These are phyloP conservation scores for Geococcyx californianus DNA, from an alignment of 2,113 vertebrate species.

Conservation along the genomic window DNA sequence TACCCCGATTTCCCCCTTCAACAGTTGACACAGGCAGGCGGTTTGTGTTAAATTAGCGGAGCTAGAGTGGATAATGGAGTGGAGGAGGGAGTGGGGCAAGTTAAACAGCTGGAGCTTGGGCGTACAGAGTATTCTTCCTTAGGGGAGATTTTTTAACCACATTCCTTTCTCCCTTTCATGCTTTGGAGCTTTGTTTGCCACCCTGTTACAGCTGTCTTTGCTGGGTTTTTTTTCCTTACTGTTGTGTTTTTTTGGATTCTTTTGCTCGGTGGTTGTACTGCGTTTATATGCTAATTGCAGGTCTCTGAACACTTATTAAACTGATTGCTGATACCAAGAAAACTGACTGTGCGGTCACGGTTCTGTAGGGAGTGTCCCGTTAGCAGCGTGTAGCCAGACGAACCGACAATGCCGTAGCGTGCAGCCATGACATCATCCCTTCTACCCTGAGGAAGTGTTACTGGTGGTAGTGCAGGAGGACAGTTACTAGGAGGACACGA, in stretches of 20 bases:
- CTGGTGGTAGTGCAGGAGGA: slow-evolving; percentile 30
- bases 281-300: slow-evolving; percentile 61
- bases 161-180: slow-evolving; percentile 69
- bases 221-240: background rate
- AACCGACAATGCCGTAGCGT: slow-evolving; percentile 54
- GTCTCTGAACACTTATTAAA: slow-evolving; percentile 58
- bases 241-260: background rate
- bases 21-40: slow-evolving; percentile 48
- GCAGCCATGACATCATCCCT: slow-evolving; percentile 67
- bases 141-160: slow-evolving; percentile 68
- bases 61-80: slow-evolving; percentile 56
- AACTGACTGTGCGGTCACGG: slow-evolving; percentile 62
- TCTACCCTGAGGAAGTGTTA: slow-evolving; percentile 69
- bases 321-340: slow-evolving; percentile 62
- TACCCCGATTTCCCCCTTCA: slow-evolving; percentile 19
- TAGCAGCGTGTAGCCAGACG: slow-evolving; percentile 55
- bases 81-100: slow-evolving; percentile 58
- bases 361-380: slow-evolving; percentile 64
- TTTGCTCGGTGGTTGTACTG: slow-evolving; percentile 8
- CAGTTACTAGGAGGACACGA: background rate
- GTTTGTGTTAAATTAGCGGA: slow-evolving; percentile 53
- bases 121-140: slow-evolving; percentile 54
- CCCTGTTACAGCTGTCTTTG: slow-evolving; percentile 34
- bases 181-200: slow-evolving; percentile 64
- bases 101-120: slow-evolving; percentile 53